Base-by-base conservation (phyloP, 1,140 invertebrate species). In the Bombus huntii region DNA sequence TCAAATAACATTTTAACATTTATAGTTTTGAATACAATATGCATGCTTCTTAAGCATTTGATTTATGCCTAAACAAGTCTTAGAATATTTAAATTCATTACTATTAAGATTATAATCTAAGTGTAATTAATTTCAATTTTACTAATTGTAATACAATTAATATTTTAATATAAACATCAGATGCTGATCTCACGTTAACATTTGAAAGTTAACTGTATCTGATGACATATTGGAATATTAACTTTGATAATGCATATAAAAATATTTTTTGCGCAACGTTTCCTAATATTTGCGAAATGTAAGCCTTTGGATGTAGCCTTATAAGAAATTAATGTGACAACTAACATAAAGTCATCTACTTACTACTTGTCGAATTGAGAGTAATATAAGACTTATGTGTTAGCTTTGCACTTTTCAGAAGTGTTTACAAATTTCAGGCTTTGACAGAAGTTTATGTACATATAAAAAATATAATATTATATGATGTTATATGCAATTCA, bases 161-260 rank as follows among this genome's bases (percentile, higher is more conserved):
- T 88, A 85, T 91, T 91, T 91, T 85, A 86, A 89, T 91, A 81
- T 87, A 85, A 31, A 87, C 47, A 57, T 90, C 86, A 87, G 90
- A 89, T 83, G 90, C 87, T 86, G 90, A 91, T 91, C 90, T 91
- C 90, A 91, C 86, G 88, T 91, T 91, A 84, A 91, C 90, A 81
- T 34, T 70, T 57, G 70, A 71, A 85, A 90, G 90, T 91, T 88
- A 91, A 91, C 90, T 91, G 90, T 88, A 87, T 91, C 90, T 80
- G 76, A 88, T 90, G 84, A 89, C 84, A 72, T 87, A 82, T 88
- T 88, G 87, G 83, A 85, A 88, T 68, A 65, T 83, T 86, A 76
- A 85, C 66, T 72, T 81, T 57, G 39, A 37, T 83, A 77, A 88
- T 90, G 53, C 72, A 34, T 77, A 83, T 53, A 83, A 83, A 82